phyloP scores from a whole-genome alignment of 2,113 vertebrate species.

The Patagioenas fasciata region DNA sequence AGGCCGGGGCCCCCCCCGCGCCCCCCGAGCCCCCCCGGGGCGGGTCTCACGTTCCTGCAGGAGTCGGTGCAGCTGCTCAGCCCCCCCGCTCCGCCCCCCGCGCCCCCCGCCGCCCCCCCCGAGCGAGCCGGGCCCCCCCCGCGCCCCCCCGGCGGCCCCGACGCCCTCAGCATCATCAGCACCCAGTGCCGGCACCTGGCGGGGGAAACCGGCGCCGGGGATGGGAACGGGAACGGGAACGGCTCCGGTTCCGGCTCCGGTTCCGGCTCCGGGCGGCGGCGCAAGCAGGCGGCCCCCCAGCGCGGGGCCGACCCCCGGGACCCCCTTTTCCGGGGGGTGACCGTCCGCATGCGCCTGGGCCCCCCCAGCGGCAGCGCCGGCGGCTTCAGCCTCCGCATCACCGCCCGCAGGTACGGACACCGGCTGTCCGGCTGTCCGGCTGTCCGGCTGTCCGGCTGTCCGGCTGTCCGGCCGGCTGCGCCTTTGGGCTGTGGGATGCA shows the following conservation, averaged over 20 bases:
- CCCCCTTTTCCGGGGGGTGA: slow-evolving; percentile 81
- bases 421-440: background rate
- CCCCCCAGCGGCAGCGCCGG: slow-evolving; percentile 55
- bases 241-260: background rate
- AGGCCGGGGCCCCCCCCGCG: background rate
- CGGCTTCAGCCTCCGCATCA: slow-evolving; percentile 79
- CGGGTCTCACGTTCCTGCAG: background rate
- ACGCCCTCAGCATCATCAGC: slow-evolving; percentile 77
- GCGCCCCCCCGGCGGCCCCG: slow-evolving; percentile 57
- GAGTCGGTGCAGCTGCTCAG: background rate
- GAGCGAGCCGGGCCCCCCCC: background rate
- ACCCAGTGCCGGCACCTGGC: slow-evolving; percentile 72
- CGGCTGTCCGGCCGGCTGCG: too few relatives aligned
- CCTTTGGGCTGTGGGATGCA: too few relatives aligned
- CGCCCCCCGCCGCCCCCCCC: background rate
- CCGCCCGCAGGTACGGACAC: slow-evolving; percentile 79
- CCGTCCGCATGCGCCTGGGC: slow-evolving; percentile 79
- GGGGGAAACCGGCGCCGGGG: background rate
- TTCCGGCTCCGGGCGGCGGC: background rate
- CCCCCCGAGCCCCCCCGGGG: background rate
- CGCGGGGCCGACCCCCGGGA: slow-evolving; percentile 77
- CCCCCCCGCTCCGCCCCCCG: background rate
- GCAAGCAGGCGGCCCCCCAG: slow-evolving; percentile 81
- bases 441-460: too few relatives aligned
- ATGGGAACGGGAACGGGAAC: background rate